Evolutionary conservation across 2,797 vertebrate species (phyloP), one percentile per base, ranked within the genome.

Genomic region (Syngnathus rostellatus): DNA sequence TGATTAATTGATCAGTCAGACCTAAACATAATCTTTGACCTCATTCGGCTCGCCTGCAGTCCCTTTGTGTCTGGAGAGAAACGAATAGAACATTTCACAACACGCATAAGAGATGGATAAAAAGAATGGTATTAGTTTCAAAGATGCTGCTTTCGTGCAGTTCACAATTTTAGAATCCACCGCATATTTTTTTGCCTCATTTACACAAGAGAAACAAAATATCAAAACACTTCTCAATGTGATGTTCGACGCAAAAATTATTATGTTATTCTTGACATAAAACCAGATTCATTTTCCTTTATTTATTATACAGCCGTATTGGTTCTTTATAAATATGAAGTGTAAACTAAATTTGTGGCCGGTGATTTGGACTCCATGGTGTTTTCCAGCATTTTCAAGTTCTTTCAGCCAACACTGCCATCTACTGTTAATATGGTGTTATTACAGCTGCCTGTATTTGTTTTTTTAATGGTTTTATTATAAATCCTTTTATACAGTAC

Each of bases 1-100:
- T 89, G 81, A 82, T 89, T 91, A 74, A 87, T 90, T 89, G 77
- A 87, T 78, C 11, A 62, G 58, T 54, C 57, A 37, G 63, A 85
- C 41, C 71, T 65, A 1, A 68, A 50, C 21, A 62, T 78, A 79
- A 79, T 86, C 76, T 81, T 77, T 88, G 86, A 83, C 85, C 82
- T 74, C 74, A 65, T 87, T 88, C 74, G 25, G 39, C 62, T 73
- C 65, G 48, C 31, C 61, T 70, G 45, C 60, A 68, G 72, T 31
- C 14, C 58, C 60, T 53, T 75, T 77, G 75, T 79, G 61, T 77
- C 63, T 60, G 21, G n/a, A 31, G 16, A 8, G 21, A 45, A 11
- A 17, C 10, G 38, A 8, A 6, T 3, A 41, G 38, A 61, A 16
- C 3, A 40, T n/a, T 9, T 10, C 3, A 19, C 10, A 41, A 41